Conservation (phyloP, 2,888 invertebrate genomes). For the Sisyra terminalis region DNA sequence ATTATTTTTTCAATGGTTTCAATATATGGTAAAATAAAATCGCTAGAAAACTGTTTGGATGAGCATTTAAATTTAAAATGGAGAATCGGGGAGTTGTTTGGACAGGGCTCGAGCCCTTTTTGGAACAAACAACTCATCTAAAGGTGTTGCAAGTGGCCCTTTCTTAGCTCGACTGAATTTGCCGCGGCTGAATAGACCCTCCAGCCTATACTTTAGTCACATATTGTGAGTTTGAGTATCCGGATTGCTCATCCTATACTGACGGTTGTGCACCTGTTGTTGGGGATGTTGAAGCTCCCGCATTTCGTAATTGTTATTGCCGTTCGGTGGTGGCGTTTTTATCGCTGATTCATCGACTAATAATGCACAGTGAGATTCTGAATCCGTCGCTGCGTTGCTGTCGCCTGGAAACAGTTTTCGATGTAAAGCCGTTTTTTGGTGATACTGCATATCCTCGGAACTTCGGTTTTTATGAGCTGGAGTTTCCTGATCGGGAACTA, state of each 20-base stretch:
- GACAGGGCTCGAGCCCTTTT: constrained; percentile 21
- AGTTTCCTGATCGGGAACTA: constrained; percentile 28
- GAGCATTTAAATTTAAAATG: constrained; percentile 4
- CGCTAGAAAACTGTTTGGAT: background rate
- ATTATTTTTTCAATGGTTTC: background rate
- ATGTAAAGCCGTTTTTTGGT: constrained; percentile 9
- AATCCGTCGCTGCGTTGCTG: constrained; percentile 38
- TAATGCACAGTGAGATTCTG: constrained; percentile 38
- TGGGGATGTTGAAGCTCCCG: constrained; percentile 39
- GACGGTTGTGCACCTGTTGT: constrained; percentile 29
- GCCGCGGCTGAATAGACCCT: constrained; percentile 46
- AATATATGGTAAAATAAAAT: background rate
- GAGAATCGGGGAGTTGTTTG: constrained; percentile 13
- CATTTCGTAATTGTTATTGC: constrained; percentile 67
- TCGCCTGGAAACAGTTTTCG: constrained; percentile 16
- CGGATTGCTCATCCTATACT: constrained; percentile 10
- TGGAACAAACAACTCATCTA: constrained; percentile 28
- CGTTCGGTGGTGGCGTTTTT: constrained; percentile 38
- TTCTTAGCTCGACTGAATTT: constrained; percentile 29
- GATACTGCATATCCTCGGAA: constrained; percentile 12
- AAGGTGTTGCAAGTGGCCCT: constrained; percentile 29
- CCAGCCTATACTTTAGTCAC: constrained; percentile 62
- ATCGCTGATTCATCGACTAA: constrained; percentile 29
- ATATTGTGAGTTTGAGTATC: constrained; percentile 29
- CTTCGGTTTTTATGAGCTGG: constrained; percentile 10